phyloP scores from a whole-genome alignment of 2,888 invertebrate genomes.

The Dendrolimus houi region DNA sequence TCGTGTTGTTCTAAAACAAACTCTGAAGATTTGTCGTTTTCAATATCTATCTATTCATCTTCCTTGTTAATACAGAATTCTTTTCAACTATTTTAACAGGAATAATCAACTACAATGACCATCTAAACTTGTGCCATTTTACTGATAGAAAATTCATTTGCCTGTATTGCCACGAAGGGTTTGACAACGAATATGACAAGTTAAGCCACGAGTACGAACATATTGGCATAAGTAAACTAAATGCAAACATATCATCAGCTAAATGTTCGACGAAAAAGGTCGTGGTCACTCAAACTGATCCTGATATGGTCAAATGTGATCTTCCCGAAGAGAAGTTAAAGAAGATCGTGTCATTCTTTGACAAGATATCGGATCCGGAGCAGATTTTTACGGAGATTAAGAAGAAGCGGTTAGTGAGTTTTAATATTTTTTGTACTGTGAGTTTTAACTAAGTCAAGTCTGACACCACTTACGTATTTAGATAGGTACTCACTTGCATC shows the following conservation, averaged over 20 bases:
- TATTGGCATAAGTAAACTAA: slow-evolving; percentile 44
- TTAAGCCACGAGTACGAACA: slow-evolving; percentile 54
- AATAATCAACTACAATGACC: slow-evolving; percentile 67
- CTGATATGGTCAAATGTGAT: slow-evolving; percentile 25
- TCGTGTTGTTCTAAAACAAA: too few species aligned
- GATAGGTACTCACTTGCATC: too few species aligned
- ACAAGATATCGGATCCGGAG: slow-evolving; percentile 45
- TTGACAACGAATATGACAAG: slow-evolving; percentile 42
- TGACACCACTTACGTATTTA: too few species aligned
- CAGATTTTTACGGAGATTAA: slow-evolving; percentile 36
- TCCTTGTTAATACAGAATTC: too few species aligned
- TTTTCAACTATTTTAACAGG: slow-evolving; percentile 25
- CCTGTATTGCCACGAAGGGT: slow-evolving; percentile 64
- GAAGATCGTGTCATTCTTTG: slow-evolving; percentile 62
- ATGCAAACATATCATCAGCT: slow-evolving; percentile 12
- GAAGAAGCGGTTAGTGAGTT: slow-evolving; percentile 22
- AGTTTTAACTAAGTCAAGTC: too few species aligned
- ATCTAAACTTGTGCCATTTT: slow-evolving; percentile 58
- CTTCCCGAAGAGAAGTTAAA: slow-evolving; percentile 54
- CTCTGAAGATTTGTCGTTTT: too few species aligned
- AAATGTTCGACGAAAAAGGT: slow-evolving; percentile 23
- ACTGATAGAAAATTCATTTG: slow-evolving; percentile 42
- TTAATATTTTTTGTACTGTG: too few species aligned
- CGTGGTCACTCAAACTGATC: slow-evolving; percentile 49
- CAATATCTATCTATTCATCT: too few species aligned